Conservation (phyloP, 37 sponge, comb jelly and placozoan species). For the Bolinopsis microptera region DNA sequence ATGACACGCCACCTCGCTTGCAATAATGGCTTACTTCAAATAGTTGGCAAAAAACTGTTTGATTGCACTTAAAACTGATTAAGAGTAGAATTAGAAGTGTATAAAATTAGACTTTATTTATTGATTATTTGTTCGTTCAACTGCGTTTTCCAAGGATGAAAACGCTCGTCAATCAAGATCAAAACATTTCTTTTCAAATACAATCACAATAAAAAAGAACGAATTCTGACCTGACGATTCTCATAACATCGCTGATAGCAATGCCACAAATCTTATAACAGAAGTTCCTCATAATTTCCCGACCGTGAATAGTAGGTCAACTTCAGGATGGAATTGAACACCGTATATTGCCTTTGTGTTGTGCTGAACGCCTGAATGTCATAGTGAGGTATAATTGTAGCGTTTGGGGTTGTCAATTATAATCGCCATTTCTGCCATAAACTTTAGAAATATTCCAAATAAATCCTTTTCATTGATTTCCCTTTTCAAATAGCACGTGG, state of each 20-base stretch:
- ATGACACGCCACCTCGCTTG: too few relatives aligned
- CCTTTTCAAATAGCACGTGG: too few relatives aligned
- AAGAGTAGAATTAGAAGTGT: too few relatives aligned
- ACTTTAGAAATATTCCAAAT: too few relatives aligned
- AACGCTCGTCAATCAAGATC: not conserved
- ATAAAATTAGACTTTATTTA: too few relatives aligned
- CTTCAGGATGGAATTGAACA: slow-evolving; percentile 93
- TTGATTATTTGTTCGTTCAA: too few relatives aligned
- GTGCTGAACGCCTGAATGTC: slow-evolving; percentile 68
- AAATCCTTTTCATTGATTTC: too few relatives aligned
- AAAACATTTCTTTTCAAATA: not conserved
- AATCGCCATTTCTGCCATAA: too few relatives aligned
- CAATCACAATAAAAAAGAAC: not conserved
- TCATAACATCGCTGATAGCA: not conserved
- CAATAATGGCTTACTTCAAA: too few relatives aligned
- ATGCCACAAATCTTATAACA: slow-evolving; percentile 67
- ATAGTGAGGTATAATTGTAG: not conserved
- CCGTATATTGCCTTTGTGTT: slow-evolving; percentile 72
- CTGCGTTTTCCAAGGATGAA: not conserved
- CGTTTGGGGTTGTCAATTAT: too few relatives aligned
- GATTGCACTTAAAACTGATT: too few relatives aligned
- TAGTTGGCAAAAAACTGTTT: too few relatives aligned
- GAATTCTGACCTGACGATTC: not conserved
- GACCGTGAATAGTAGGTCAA: slow-evolving; percentile 78
- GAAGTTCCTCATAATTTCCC: slow-evolving; percentile 77